Evolutionary conservation across 2,888 invertebrate species (phyloP), one percentile per base, ranked within the genome.

Genomic region (Hyles lineata): DNA sequence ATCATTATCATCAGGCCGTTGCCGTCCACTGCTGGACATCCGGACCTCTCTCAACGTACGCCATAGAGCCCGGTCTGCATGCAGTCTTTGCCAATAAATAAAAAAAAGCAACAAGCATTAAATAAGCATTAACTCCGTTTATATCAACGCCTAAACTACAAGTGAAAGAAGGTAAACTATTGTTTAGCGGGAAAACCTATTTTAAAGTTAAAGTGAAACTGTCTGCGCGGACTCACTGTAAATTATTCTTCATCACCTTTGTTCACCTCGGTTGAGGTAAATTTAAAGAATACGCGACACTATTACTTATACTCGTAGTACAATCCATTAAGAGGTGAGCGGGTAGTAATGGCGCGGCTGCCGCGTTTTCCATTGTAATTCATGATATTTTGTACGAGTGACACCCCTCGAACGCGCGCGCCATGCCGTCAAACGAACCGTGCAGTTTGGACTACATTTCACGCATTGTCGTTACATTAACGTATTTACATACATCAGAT

Each of bases 361-460:
- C 15, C 23, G 50, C 21, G 25, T 23, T 69, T 71, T 70, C 23
- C n/a, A 55, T 72, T 55, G 50, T 60, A 72, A 76, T 74, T 69
- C 73, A 72, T 71, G 67, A 58, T 76, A 55, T 76, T 80, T 78
- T 75, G 74, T 76, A 76, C 29, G 77, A 78, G 79, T 78, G 72
- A 76, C 75, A 79, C 78, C 77, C 73, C 76, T 73, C 71, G 21
- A 70, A 63, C 78, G 80, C 80, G 82, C 75, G 76, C 75, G 77
- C 80, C 25, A 15, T 73, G 72, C 75, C 69, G 80, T 69, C 78
- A 80, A 89, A 78, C 87, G 83, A 83, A 88, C 87, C 89, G 83
- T 90, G 83, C 78, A 83, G 80, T 78, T 76, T 89, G 91, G 78
- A 80, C 90, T 85, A 90, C 83, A 88, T 91, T 89, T 90, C 87